A percentile compares a stretch with the other conserved stretches of the same genome.
These are phyloP conservation scores for Penaeus vannamei DNA, from an alignment of 1,140 invertebrate genomes.

Conservation along the genomic window DNA sequence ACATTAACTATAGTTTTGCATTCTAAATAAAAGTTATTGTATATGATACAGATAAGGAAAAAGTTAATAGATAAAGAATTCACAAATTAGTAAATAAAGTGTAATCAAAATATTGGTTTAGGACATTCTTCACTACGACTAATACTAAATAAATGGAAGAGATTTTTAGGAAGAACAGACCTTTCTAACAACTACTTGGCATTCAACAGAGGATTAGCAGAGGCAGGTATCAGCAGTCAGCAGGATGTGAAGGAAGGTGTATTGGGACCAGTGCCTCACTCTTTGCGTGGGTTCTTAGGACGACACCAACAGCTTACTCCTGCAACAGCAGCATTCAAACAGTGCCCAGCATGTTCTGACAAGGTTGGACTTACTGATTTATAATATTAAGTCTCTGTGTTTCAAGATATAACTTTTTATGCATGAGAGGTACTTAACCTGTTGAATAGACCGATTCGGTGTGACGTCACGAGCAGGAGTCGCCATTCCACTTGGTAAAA, in stretches of 20 bases:
- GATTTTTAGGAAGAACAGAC: neutral
- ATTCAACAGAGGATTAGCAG: slow-evolving; percentile 46
- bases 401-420: no score
- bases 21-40: no score
- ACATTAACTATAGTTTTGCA: no score
- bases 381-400: no score
- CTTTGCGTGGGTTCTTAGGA: slow-evolving; percentile 91
- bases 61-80: slow-evolving; percentile 4
- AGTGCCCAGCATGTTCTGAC: slow-evolving; percentile 92
- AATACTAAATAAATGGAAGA: neutral
- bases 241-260: slow-evolving; percentile 69
- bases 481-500: no score
- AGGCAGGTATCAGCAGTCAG: slow-evolving; percentile 39
- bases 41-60: neutral
- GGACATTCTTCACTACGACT: neutral
- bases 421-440: no score
- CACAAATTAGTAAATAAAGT: neutral
- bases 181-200: neutral
- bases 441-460: no score
- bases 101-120: neutral
- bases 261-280: slow-evolving; percentile 92
- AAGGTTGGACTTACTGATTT: slow-evolving; percentile 70
- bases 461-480: no score
- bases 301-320: slow-evolving; percentile 86
- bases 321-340: slow-evolving; percentile 85